Percentiles rank a stretch among this genome's conserved stretches.
These are phyloP conservation scores for Thumatha senex DNA, from an alignment of 2,888 invertebrate species.

Conservation along the genomic window DNA sequence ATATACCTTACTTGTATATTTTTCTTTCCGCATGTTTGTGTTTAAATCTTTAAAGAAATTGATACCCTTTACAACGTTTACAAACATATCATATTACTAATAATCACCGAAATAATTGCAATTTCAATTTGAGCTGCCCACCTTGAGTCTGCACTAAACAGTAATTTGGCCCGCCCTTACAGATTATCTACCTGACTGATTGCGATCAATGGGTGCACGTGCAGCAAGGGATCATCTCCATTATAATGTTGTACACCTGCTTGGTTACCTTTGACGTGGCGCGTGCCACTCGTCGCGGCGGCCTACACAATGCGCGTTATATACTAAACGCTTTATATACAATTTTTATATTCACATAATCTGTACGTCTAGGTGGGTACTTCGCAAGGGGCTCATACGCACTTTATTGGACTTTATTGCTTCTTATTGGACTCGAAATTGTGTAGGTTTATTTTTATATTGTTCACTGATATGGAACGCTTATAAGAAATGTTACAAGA, in stretches of 20 bases:
- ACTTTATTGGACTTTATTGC: conserved; percentile 35
- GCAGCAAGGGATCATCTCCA: conserved; percentile 41
- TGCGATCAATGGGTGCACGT: conserved; percentile 51
- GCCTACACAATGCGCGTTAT: conserved; percentile 31
- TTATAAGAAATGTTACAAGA: conserved; percentile 3
- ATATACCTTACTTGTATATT: too few relatives aligned
- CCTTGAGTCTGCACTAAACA: conserved; percentile 54
- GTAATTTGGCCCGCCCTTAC: conserved; percentile 62
- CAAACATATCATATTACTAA: conserved; percentile 5
- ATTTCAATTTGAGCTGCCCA: conserved; percentile 24
- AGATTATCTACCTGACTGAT: conserved; percentile 78
- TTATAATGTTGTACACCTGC: conserved; percentile 53
- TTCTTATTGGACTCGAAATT: conserved; percentile 25
- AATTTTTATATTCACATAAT: conserved; percentile 24
- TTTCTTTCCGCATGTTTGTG: too few relatives aligned
- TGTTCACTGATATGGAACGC: conserved; percentile 4
- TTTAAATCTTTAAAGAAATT: neutral
- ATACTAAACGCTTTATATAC: conserved; percentile 35
- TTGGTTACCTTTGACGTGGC: conserved; percentile 70
- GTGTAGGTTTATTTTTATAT: conserved; percentile 21
- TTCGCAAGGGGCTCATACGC: conserved; percentile 19
- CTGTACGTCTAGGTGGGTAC: conserved; percentile 19
- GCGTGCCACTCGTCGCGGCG: conserved; percentile 50
- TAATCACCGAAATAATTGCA: conserved; percentile 18
- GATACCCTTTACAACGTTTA: neutral